These are phyloP conservation scores for Falco punctatus DNA, from an alignment of 2,113 vertebrate genomes.

Conservation along the genomic window DNA sequence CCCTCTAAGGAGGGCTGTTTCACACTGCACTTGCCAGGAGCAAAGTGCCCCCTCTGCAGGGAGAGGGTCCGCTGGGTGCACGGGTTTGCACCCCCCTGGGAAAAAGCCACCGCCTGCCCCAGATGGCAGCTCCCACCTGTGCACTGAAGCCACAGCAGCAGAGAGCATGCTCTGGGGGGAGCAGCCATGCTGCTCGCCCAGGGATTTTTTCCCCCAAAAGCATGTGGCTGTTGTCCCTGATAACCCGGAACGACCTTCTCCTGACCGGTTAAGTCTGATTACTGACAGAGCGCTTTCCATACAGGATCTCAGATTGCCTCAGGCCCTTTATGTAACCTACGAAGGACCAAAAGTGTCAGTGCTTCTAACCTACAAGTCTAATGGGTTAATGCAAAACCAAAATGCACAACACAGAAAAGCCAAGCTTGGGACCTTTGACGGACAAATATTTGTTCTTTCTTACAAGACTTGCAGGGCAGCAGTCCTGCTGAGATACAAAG, in stretches of 20 bases:
- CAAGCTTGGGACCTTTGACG: not conserved
- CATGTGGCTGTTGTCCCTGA: not conserved
- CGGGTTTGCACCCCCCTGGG: not conserved
- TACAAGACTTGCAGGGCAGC: constrained; percentile 36
- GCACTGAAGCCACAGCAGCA: not conserved
- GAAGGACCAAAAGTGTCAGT: constrained; percentile 67
- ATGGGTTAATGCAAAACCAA: constrained; percentile 20
- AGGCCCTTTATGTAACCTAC: constrained; percentile 31
- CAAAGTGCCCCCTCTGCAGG: not conserved
- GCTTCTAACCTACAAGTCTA: constrained; percentile 38
- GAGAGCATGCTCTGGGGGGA: not conserved
- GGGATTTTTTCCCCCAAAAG: not conserved
- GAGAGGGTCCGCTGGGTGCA: not conserved
- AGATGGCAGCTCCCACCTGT: not conserved
- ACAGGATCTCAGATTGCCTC: constrained; percentile 29
- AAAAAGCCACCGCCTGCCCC: not conserved
- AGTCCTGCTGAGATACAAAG: constrained; percentile 64
- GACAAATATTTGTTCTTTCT: constrained; percentile 32
- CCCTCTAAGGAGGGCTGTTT: not conserved
- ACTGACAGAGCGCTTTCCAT: not conserved
- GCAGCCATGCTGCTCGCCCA: not conserved
- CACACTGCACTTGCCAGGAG: not conserved
- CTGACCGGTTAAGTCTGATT: not conserved
- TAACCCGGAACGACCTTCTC: not conserved
- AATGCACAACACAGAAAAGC: constrained; percentile 12